These are phyloP conservation scores for Megalopta genalis DNA, from an alignment of 1,140 invertebrate genomes.

Conservation along the genomic window DNA sequence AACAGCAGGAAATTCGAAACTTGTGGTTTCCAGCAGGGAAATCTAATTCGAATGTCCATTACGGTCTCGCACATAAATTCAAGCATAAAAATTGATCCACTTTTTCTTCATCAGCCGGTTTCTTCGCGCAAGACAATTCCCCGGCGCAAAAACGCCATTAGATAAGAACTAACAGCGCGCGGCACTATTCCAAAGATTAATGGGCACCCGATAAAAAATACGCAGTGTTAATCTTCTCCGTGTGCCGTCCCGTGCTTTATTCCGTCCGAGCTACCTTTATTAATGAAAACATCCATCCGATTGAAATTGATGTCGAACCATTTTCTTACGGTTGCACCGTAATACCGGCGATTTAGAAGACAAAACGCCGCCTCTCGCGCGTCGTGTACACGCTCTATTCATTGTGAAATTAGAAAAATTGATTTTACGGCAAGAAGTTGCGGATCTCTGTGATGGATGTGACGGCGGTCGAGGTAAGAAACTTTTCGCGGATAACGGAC, in stretches of 20 bases:
- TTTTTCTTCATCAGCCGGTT: background rate
- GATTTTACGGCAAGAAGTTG: background rate
- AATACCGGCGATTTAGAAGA: background rate
- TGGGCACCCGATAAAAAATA: background rate
- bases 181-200: background rate
- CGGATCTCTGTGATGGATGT: background rate
- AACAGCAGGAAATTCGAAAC: too few species aligned
- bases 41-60: too few species aligned
- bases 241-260: background rate
- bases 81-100: background rate
- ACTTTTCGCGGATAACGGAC: background rate
- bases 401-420: slow-evolving; percentile 2
- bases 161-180: background rate
- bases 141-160: background rate
- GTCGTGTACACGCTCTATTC: background rate
- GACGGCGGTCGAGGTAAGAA: background rate
- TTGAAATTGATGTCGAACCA: slow-evolving; percentile 25
- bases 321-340: background rate
- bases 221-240: background rate
- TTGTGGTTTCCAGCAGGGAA: too few species aligned
- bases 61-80: background rate
- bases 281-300: slow-evolving; percentile 14
- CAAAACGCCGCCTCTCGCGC: background rate
- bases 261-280: background rate
- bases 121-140: background rate